A percentile compares a stretch with the other conserved stretches of the same genome.
Conservation (phyloP, 2,113 vertebrate species). For the Zapus hudsonius region DNA sequence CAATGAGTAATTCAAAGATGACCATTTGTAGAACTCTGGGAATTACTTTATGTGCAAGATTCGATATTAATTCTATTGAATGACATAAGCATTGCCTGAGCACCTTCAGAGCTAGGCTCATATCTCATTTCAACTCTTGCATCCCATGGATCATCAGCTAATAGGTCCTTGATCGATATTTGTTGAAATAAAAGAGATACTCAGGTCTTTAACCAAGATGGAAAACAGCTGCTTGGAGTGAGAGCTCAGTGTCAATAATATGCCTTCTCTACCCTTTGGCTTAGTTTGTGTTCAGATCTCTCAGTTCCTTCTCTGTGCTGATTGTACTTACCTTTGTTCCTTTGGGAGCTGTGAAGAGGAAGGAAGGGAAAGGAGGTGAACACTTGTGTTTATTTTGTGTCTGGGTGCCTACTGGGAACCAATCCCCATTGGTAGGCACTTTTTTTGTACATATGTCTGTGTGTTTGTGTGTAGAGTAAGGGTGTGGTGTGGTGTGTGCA, state of each 20-base stretch:
- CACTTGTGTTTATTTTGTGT: not conserved
- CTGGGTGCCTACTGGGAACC: not conserved
- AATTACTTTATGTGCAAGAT: not conserved
- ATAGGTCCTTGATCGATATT: not conserved
- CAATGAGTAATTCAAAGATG: not conserved
- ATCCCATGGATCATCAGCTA: not conserved
- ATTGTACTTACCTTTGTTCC: not conserved
- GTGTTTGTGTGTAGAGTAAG: too few relatives aligned
- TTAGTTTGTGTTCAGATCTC: not conserved
- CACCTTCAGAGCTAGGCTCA: not conserved
- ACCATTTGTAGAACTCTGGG: not conserved
- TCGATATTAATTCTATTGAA: not conserved
- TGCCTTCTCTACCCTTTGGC: not conserved
- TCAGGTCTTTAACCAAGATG: not conserved
- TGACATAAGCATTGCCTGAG: not conserved
- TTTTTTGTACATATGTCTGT: too few relatives aligned
- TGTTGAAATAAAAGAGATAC: constrained; percentile 16
- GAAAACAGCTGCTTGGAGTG: not conserved
- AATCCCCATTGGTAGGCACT: too few relatives aligned
- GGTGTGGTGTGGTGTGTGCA: too few relatives aligned
- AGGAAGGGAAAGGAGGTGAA: not conserved
- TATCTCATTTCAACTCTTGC: not conserved
- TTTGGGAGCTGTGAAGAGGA: not conserved
- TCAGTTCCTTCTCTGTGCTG: not conserved
- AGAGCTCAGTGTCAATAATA: not conserved